Evolutionary conservation across 2,113 vertebrate genomes (phyloP).

Genomic region (Indri indri): DNA sequence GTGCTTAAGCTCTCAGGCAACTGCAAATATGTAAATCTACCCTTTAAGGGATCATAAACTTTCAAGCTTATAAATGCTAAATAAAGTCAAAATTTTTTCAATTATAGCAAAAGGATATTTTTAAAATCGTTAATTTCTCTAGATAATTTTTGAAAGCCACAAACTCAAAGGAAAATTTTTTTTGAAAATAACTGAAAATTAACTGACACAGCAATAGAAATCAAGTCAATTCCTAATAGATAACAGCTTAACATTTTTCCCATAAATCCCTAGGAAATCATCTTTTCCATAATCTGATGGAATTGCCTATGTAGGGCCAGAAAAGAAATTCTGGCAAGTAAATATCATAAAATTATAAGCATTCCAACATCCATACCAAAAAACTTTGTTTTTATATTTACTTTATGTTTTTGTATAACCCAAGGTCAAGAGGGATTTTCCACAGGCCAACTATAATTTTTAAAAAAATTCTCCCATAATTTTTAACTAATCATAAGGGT

Average conservation of each 20-base stretch:
- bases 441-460: not conserved
- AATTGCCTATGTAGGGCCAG: not conserved
- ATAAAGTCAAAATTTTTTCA: not conserved
- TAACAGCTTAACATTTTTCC: not conserved
- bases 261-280: not conserved
- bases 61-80: slow-evolving; percentile 39
- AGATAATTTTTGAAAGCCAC: slow-evolving; percentile 39
- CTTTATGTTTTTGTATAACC: not conserved
- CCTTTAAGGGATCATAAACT: not conserved
- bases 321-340: slow-evolving; percentile 15
- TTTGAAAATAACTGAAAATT: slow-evolving; percentile 21
- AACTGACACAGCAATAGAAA: not conserved
- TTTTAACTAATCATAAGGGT: not conserved
- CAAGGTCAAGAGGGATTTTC: not conserved
- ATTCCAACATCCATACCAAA: slow-evolving; percentile 21
- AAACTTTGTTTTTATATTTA: not conserved
- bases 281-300: not conserved
- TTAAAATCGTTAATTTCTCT: slow-evolving; percentile 34
- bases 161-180: slow-evolving; percentile 49
- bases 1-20: not conserved
- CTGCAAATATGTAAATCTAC: not conserved
- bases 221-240: not conserved
- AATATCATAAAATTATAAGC: not conserved
- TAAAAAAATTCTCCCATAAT: not conserved
- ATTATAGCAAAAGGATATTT: not conserved